Conservation (phyloP, 2,888 invertebrate genomes). For the Elysia crispata region DNA sequence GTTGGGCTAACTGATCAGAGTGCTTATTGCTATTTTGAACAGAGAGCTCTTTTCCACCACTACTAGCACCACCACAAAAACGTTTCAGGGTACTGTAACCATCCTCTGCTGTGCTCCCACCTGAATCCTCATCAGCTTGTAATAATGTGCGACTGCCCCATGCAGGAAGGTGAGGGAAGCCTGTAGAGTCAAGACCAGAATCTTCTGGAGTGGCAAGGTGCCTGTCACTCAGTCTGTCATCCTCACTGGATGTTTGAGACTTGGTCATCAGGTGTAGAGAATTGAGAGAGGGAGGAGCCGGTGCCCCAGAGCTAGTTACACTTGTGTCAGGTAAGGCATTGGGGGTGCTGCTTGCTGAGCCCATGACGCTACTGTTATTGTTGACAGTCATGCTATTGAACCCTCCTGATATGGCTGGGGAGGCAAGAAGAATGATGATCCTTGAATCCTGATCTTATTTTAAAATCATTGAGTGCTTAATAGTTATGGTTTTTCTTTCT, state of each 20-base stretch:
- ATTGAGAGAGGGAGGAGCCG: slow-evolving; percentile 69
- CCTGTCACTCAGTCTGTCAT: slow-evolving; percentile 41
- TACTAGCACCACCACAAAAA: slow-evolving; percentile 34
- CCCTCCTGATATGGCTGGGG: slow-evolving; percentile 41
- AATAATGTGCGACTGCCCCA: background rate
- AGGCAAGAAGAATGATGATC: too few relatives aligned
- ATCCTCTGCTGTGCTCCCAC: slow-evolving; percentile 29
- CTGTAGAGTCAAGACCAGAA: slow-evolving; percentile 44
- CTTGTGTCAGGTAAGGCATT: slow-evolving; percentile 17
- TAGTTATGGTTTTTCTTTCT: too few relatives aligned
- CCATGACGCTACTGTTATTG: slow-evolving; percentile 11
- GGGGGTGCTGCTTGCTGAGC: background rate
- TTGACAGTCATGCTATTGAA: slow-evolving; percentile 41
- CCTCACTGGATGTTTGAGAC: slow-evolving; percentile 57
- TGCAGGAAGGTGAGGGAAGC: background rate
- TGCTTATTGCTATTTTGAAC: too few relatives aligned
- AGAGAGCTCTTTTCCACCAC: background rate
- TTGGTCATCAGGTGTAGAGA: slow-evolving; percentile 70
- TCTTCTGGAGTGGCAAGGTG: slow-evolving; percentile 54
- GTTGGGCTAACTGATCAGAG: slow-evolving; percentile 12
- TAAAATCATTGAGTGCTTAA: too few relatives aligned
- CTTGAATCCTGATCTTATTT: too few relatives aligned
- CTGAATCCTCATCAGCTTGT: slow-evolving; percentile 36
- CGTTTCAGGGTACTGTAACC: slow-evolving; percentile 42
- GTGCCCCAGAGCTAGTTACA: slow-evolving; percentile 51